Evolutionary conservation across 2,113 vertebrate genomes (phyloP).

Genomic region (Poecile atricapillus): DNA sequence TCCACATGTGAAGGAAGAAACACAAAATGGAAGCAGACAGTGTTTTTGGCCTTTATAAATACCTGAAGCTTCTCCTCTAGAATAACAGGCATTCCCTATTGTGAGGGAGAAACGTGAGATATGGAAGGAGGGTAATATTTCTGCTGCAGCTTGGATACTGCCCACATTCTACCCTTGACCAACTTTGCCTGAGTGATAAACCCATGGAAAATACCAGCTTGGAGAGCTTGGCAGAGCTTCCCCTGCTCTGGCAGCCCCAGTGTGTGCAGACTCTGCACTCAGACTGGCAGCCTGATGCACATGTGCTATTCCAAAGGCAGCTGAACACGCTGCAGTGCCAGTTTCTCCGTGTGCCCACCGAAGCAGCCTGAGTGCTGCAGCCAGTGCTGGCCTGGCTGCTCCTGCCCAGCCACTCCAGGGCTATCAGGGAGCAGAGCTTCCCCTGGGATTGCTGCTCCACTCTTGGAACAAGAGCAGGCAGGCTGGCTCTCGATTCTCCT

Average conservation of each 20-base stretch:
- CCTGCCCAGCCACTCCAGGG: not conserved
- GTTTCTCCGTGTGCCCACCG: not conserved
- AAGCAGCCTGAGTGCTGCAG: rapidly evolving
- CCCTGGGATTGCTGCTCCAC: not conserved
- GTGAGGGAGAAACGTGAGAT: not conserved
- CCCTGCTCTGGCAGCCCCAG: not conserved
- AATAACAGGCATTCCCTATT: not conserved
- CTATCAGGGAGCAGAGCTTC: not conserved
- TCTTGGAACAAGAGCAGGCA: not conserved
- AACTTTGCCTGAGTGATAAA: not conserved
- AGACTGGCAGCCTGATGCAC: not conserved
- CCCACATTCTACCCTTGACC: not conserved
- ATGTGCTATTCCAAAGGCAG: not conserved
- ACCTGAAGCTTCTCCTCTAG: not conserved
- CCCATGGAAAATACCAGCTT: not conserved
- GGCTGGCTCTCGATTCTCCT: not conserved
- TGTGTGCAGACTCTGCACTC: not conserved
- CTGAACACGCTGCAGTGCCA: not conserved
- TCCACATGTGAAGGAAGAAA: not conserved
- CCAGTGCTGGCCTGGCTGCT: not conserved
- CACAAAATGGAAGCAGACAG: not conserved
- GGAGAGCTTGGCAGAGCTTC: not conserved
- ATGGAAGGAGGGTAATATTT: not conserved
- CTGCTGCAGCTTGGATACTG: not conserved
- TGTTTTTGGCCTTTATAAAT: not conserved